Conservation (phyloP, 2,888 invertebrate species). For the Parascotia fuliginaria region DNA sequence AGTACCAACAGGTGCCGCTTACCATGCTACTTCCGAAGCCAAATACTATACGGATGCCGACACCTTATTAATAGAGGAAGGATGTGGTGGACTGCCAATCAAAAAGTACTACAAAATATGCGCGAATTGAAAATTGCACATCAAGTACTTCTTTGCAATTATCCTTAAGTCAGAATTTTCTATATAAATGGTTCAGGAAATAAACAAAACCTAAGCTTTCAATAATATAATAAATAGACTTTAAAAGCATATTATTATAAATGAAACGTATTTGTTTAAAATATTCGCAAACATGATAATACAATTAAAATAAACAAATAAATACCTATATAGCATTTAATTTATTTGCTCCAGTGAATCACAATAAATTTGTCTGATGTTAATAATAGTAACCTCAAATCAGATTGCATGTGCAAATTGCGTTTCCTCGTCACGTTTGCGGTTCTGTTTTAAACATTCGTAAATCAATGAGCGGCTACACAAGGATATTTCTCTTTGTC, state of each 20-base stretch:
- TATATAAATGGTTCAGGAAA: not conserved
- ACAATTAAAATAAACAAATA: no score
- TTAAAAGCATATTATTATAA: not conserved
- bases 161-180: not conserved
- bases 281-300: not conserved
- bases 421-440: conserved; percentile 47
- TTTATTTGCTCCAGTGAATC: conserved; percentile 7
- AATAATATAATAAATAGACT: conserved; percentile 1
- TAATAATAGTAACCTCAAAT: conserved; percentile 40
- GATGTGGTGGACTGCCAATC: conserved; percentile 54
- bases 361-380: conserved; percentile 27
- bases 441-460: conserved; percentile 50
- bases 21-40: conserved; percentile 76
- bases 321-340: no score
- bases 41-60: conserved; percentile 48
- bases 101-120: conserved; percentile 3
- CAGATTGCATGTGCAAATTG: conserved; percentile 50
- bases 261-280: no score
- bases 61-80: conserved; percentile 56
- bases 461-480: conserved; percentile 44
- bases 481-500: no score
- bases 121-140: not conserved
- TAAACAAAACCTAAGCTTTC: not conserved
- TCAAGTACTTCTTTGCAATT: not conserved
- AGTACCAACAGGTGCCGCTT: conserved; percentile 64